Base-by-base conservation (phyloP, 2,888 invertebrate species). In the Cantharis flavilabris region DNA sequence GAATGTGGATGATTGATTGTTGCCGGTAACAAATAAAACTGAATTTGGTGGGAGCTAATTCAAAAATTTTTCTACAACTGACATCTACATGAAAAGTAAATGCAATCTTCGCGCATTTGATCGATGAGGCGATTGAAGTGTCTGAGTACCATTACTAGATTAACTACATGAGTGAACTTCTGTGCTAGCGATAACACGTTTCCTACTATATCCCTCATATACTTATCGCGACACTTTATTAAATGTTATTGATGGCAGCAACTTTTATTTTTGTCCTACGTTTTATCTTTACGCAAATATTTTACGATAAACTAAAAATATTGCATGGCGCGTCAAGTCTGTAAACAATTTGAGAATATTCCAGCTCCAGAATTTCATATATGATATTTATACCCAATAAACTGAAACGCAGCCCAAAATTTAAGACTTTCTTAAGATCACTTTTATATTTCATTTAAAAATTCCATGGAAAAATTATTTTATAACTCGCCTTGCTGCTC, bases 251-350 rank as follows among this genome's bases (percentile, higher is more conserved):
- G 81, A 80, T 82, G 83, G 81, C 80, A 75, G 80, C 81, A 79
- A 81, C 80, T 82, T 83, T 81, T 82, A 80, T 80, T 82, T 80
- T 80, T 81, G 78, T 81, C 75, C 71, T 73, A 33, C 73, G 63
- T 73, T 80, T 81, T 83, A 83, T 82, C 82, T 83, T 80, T 78
- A 78, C 77, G 73, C 80, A 82, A 83, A 83, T 83, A 83, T 82
- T 83, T 83, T 80, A 83, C 71, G 82, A 83, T 83, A 83, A 83
- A 82, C 79, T 75, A 74, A 74, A 79, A 82, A 82, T 81, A 82
- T 82, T 79, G 80, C 80, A 73, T 76, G 80, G 76, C 75, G 81
- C 81, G 82, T 81, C 82, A 82, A 81, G 80, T 79, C 80, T 80
- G 78, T 70, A 78, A 77, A 79, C 77, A 77, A 72, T 75, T 76